A percentile compares a stretch with the other conserved stretches of the same genome.
Evolutionary conservation across 2,797 vertebrate species (phyloP).

Genomic region (Jordanella pulchra): DNA sequence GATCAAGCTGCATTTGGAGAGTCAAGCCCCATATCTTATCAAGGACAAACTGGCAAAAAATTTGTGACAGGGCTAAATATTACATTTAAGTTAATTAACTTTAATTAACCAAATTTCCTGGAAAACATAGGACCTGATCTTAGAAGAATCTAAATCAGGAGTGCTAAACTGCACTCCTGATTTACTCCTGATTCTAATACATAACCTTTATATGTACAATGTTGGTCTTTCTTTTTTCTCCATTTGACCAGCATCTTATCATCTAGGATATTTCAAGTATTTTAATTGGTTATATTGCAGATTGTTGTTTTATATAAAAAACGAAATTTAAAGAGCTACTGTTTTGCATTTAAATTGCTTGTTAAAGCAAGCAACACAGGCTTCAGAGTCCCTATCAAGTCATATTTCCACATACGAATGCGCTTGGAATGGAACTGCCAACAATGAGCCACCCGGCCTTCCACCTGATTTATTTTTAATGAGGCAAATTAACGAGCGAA

Average conservation of each 20-base stretch:
- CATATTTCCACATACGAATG: slow-evolving; percentile 5
- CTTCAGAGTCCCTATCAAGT: background rate
- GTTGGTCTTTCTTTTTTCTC: background rate
- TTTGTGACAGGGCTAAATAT: too few species aligned
- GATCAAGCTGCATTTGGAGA: too few species aligned
- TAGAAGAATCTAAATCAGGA: too few species aligned
- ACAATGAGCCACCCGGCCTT: background rate
- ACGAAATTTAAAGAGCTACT: background rate
- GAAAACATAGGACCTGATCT: too few species aligned
- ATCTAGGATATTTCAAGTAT: background rate
- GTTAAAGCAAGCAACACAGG: background rate
- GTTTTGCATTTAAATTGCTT: slow-evolving; percentile 11
- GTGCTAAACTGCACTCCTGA: too few species aligned
- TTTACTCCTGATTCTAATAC: too few species aligned
- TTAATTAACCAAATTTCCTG: too few species aligned
- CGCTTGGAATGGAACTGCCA: slow-evolving; percentile 1
- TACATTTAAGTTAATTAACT: too few species aligned
- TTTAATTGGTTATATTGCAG: background rate
- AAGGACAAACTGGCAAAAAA: too few species aligned
- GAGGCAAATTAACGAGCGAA: slow-evolving; percentile 9
- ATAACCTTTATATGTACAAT: background rate
- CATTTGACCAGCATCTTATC: background rate
- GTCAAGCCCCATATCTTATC: too few species aligned
- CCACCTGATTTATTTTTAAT: slow-evolving; percentile 12
- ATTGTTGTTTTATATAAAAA: background rate